Base-by-base conservation (phyloP, 1,140 invertebrate genomes). In the roundworm (Caenorhabditis elegans) region DNA sequence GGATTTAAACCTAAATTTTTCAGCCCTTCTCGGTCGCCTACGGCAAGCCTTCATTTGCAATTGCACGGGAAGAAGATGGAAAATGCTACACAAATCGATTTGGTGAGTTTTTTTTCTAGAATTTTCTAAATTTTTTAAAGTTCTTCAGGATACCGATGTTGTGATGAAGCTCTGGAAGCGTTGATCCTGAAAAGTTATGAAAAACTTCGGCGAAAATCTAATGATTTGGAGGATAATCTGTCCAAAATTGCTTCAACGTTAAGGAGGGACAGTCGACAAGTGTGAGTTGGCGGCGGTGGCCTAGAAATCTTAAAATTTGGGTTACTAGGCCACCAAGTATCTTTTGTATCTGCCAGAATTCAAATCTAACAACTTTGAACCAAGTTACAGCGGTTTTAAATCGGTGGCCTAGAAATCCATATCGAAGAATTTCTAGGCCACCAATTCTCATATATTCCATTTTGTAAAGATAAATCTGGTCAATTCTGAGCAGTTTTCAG, bases 121-220 rank as follows among this genome's bases (percentile, higher is more conserved):
- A 53, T 26, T 53, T 4, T 43, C 1, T 53, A 6, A 53, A 53
- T 4, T 5, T 11, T 1, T n/a, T 8, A 2, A 26, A 26, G 24
- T 53, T 5, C 51, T 53, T 5, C 51, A 53, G 51, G 55, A n/a
- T 70, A 39, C 34, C 34, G 60, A 6, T 70, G 60, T 8, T 70
- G 60, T 70, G 60, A 70, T 13, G 60, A 70, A 24, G 60, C 60
- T 1, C 19, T 70, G 26, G 60, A 70, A n/a, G 11, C 60, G 1
- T 17, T 70, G 10, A 70, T 70, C 60, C 34, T 70, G 8, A 70
- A 70, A 70, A 70, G 60, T 70, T 70, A 70, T n/a, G 60, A 70
- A 13, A 70, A 70, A 39, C 8, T 70, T 6, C 60, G 34, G 2
- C 31, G 60, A 24, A 31, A 28, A 4, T 39, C 60, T 0, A n/a